Evolutionary conservation across 1,140 invertebrate species (phyloP), one percentile per base, ranked within the genome.

Genomic region (Formica exsecta): DNA sequence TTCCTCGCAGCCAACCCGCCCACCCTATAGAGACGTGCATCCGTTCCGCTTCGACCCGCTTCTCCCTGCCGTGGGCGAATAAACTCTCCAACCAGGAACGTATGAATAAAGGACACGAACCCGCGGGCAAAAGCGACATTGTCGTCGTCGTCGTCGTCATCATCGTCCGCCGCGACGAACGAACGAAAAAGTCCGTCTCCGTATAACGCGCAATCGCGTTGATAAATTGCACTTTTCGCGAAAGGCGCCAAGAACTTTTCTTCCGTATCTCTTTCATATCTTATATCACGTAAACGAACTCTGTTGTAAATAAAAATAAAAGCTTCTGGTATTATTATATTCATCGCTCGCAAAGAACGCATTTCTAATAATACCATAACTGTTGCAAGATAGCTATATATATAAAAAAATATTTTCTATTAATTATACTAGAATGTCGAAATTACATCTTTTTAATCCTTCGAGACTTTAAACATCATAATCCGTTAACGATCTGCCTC

Each of bases 51-150:
- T 81, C 68, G 68, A 74, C 68, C 38, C 16, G 62, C 57, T 88
- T 88, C 65, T 80, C 65, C 2, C 41, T 51, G 48, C 13, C 70
- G 41, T 36, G 48, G 57, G 62, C 65, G 83, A 83, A 88, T 87
- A 90, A 91, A 85, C 80, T 87, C 73, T 88, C 85, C 51, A 66
- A 88, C 77, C 90, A 91, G 91, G 90, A 89, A 89, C 87, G 75
- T 92, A 93, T 93, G 92, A 92, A 93, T 93, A 93, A 93, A 92
- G 90, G 90, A 93, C 62, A 68, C 54, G 77, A 71, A 36, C 91
- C 92, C 87, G 86, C 88, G 36, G 89, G 92, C 88, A 29, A 77
- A 76, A 65, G 65, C 76, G 73, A 92, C 86, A 91, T 86, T 86
- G 88, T 71, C 88, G 91, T 91, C 92, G 88, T 92, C 88, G 25